A percentile compares a stretch with the other conserved stretches of the same genome.
These are phyloP conservation scores for Limonius californicus DNA, from an alignment of 1,140 invertebrate genomes.

Conservation along the genomic window DNA sequence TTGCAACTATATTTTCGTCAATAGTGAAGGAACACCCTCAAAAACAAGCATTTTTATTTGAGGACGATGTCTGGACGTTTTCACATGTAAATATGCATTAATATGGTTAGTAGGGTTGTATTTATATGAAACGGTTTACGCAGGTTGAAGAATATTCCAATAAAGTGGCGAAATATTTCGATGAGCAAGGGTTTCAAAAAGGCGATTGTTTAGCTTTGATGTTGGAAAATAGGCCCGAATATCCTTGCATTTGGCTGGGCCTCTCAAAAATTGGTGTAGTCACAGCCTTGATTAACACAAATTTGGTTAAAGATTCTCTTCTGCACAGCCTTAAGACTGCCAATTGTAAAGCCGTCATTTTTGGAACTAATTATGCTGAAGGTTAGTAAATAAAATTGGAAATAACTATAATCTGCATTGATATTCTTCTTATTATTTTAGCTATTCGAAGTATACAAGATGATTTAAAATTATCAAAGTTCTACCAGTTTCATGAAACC, in stretches of 20 bases:
- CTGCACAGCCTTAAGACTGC: constrained; percentile 75
- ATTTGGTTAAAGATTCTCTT: constrained; percentile 71
- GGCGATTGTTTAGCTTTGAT: constrained; percentile 82
- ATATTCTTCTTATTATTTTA: too few species aligned
- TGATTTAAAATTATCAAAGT: too few species aligned
- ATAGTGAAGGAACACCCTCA: not conserved
- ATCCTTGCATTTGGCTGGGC: constrained; percentile 82
- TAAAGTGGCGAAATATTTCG: constrained; percentile 72
- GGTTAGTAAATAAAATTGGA: too few species aligned
- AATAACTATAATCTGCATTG: too few species aligned
- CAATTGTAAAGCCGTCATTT: constrained; percentile 73
- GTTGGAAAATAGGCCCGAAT: constrained; percentile 81
- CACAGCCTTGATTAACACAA: constrained; percentile 84
- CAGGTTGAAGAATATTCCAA: constrained; percentile 75
- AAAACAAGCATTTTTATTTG: not conserved
- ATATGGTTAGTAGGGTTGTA: not conserved
- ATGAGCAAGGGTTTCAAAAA: constrained; percentile 56
- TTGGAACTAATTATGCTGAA: constrained; percentile 61
- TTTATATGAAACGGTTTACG: not conserved
- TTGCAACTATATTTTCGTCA: not conserved
- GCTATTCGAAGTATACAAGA: too few species aligned
- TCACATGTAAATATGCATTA: not conserved
- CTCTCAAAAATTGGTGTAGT: constrained; percentile 80
- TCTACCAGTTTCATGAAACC: too few species aligned
- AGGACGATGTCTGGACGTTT: constrained; percentile 1